Conservation (phyloP, 2,888 invertebrate species). For the Hermaeophaga mercurialis region DNA sequence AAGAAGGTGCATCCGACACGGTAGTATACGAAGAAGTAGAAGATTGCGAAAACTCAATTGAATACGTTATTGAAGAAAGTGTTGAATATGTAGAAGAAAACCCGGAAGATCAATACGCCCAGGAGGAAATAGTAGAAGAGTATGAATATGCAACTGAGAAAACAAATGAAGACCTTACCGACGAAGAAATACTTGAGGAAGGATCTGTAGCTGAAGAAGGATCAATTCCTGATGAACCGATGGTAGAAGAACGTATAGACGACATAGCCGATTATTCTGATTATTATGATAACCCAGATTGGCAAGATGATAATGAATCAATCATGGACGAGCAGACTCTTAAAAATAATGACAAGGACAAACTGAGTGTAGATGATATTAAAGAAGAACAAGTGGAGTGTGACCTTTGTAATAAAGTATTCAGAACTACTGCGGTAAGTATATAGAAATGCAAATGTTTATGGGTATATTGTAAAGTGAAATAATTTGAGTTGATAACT, state of each 20-base stretch:
- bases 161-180: constrained; percentile 2
- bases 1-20: constrained; percentile 34
- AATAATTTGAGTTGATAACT: neutral
- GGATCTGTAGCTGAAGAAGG: neutral
- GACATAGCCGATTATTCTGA: no score
- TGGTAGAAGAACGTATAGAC: constrained; percentile 1
- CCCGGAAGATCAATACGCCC: neutral
- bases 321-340: neutral
- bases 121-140: constrained; percentile 17
- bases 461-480: no score
- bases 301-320: neutral
- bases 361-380: constrained; percentile 5
- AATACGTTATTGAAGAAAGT: constrained; percentile 40
- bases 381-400: constrained; percentile 43
- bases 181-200: constrained; percentile 16
- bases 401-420: constrained; percentile 47
- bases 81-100: constrained; percentile 2
- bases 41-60: constrained; percentile 34
- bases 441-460: neutral
- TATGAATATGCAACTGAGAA: constrained; percentile 16
- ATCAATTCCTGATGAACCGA: neutral
- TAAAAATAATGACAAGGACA: constrained; percentile 28
- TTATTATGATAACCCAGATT: neutral
- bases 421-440: constrained; percentile 52
- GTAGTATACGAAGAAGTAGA: constrained; percentile 36